phyloP scores from a whole-genome alignment of 1,140 invertebrate species.

The Oedothorax gibbosus region DNA sequence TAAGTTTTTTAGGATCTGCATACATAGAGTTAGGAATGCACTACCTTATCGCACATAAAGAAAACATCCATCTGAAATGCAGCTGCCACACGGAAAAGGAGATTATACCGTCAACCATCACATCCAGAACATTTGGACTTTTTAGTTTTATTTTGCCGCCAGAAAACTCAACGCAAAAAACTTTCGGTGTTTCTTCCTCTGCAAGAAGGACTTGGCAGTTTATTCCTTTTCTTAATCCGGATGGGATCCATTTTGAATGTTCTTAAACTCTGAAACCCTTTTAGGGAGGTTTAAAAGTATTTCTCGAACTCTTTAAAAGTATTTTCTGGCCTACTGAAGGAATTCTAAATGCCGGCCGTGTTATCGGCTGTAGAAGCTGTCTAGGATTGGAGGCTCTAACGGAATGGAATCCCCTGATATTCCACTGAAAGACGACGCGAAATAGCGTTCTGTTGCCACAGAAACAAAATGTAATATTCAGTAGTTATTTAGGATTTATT shows the following conservation, averaged over 20 bases:
- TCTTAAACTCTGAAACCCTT: slow-evolving; percentile 35
- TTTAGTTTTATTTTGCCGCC: background rate
- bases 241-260: slow-evolving; percentile 8
- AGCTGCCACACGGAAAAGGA: slow-evolving; percentile 8
- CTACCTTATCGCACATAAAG: too few species aligned
- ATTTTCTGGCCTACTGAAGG: slow-evolving; percentile 24
- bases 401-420: background rate
- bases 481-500: background rate
- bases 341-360: slow-evolving; percentile 20
- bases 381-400: too few species aligned
- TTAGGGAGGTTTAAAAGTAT: slow-evolving; percentile 18
- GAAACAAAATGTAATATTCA: slow-evolving; percentile 16
- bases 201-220: background rate
- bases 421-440: background rate
- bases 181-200: background rate
- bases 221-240: slow-evolving; percentile 9
- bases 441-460: background rate
- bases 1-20: too few species aligned
- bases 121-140: background rate
- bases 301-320: slow-evolving; percentile 27
- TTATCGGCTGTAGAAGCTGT: too few species aligned
- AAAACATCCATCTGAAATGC: background rate
- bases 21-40: too few species aligned
- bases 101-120: slow-evolving; percentile 7
- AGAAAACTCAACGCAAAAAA: background rate